Conservation (phyloP, 2,797 vertebrate genomes). For the Hozukius guyotensis region DNA sequence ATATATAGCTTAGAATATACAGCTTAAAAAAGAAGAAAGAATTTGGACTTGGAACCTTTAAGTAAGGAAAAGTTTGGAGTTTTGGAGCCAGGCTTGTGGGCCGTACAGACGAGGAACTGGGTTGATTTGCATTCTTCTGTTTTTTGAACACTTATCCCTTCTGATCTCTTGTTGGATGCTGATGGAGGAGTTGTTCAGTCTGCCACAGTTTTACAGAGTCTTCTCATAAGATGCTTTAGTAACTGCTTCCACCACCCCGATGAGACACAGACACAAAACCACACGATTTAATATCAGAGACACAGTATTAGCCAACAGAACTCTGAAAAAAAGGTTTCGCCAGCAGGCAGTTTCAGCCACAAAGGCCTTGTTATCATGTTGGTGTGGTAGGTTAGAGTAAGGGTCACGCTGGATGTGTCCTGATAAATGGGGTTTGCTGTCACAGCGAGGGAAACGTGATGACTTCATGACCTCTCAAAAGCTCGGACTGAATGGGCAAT, state of each 20-base stretch:
- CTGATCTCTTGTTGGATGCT: slow-evolving; percentile 1
- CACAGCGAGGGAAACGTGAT: slow-evolving; percentile 46
- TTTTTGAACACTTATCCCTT: not conserved
- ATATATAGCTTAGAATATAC: no score
- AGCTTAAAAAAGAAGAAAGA: not conserved
- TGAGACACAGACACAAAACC: slow-evolving; percentile 13
- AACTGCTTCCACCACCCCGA: not conserved
- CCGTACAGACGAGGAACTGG: not conserved
- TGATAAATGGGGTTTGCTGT: slow-evolving; percentile 69
- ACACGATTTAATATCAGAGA: slow-evolving; percentile 22
- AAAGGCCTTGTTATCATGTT: slow-evolving; percentile 30
- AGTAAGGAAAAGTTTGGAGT: not conserved
- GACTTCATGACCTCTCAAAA: slow-evolving; percentile 60
- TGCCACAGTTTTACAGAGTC: not conserved
- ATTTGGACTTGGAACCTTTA: not conserved
- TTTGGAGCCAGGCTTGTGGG: not conserved
- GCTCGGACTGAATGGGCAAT: not conserved
- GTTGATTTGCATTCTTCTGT: not conserved
- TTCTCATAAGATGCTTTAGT: slow-evolving; percentile 16
- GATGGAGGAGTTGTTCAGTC: not conserved
- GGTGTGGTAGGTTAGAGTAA: slow-evolving; percentile 12
- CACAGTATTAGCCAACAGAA: not conserved
- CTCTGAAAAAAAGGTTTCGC: not conserved
- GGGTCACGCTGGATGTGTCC: slow-evolving; percentile 30
- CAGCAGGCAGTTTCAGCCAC: slow-evolving; percentile 4